Conservation (phyloP, 2,888 invertebrate species). For the Nomada ferruginata region DNA sequence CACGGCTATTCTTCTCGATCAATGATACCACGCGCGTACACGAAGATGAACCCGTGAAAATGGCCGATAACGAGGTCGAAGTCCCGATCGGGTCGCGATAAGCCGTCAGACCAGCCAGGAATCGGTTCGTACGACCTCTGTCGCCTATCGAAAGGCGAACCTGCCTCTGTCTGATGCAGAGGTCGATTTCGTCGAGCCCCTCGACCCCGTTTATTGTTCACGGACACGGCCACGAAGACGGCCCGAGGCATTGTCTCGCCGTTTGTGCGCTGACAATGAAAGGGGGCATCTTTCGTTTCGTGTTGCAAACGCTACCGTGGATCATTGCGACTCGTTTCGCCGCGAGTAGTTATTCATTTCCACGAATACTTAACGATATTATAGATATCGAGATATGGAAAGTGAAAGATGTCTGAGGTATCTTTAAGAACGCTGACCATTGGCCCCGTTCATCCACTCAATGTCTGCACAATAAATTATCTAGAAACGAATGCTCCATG, state of each 20-base stretch:
- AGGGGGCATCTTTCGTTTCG: neutral
- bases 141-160: neutral
- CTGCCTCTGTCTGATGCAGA: constrained; percentile 6
- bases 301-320: neutral
- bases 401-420: no score
- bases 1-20: constrained; percentile 39
- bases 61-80: constrained; percentile 38
- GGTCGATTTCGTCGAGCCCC: constrained; percentile 20
- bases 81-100: constrained; percentile 30
- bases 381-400: no score
- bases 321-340: no score
- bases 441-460: no score
- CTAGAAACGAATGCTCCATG: no score
- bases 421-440: no score
- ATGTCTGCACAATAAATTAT: no score
- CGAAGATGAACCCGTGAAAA: constrained; percentile 34
- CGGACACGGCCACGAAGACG: constrained; percentile 18
- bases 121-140: constrained; percentile 7
- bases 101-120: constrained; percentile 15
- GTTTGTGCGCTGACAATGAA: constrained; percentile 9
- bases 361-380: no score
- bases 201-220: constrained; percentile 44
- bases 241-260: constrained; percentile 3
- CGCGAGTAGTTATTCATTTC: no score
- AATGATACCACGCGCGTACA: constrained; percentile 24